A percentile compares a stretch with the other conserved stretches of the same genome.
These are phyloP conservation scores for Deroplatys truncata DNA, from an alignment of 2,888 invertebrate genomes.

Conservation along the genomic window DNA sequence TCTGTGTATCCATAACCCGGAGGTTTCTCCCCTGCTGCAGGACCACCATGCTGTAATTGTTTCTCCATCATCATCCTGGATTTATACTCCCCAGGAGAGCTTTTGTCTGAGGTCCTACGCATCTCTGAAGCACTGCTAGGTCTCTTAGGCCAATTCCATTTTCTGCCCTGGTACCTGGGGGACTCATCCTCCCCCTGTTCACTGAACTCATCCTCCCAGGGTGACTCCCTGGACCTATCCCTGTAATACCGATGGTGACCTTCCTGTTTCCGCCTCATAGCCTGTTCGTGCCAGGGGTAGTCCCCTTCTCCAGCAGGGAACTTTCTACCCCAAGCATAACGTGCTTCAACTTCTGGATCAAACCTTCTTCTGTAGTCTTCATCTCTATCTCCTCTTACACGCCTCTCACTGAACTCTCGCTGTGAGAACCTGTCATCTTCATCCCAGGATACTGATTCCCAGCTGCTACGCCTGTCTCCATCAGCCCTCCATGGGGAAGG, in stretches of 20 bases:
- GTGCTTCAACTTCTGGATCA: conserved; percentile 21
- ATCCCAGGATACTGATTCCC: conserved; percentile 52
- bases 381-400: conserved; percentile 23
- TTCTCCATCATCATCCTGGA: conserved; percentile 15
- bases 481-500: conserved; percentile 38
- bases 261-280: conserved; percentile 44
- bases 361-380: conserved; percentile 41
- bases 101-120: conserved; percentile 27
- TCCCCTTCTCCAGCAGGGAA: conserved; percentile 11
- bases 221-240: conserved; percentile 46
- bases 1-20: conserved; percentile 16
- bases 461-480: conserved; percentile 44
- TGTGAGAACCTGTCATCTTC: conserved; percentile 53
- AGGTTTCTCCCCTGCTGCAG: conserved; percentile 12
- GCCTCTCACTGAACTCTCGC: conserved; percentile 21
- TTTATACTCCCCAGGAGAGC: conserved; percentile 28
- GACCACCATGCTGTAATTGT: conserved; percentile 15
- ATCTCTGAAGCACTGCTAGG: conserved; percentile 57
- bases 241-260: conserved; percentile 40
- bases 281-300: conserved; percentile 41
- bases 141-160: conserved; percentile 49
- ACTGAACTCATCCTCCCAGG: conserved; percentile 59
- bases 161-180: conserved; percentile 41
- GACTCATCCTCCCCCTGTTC: conserved; percentile 42
- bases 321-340: conserved; percentile 24